These are phyloP conservation scores for Poecilia picta DNA, from an alignment of 2,797 vertebrate genomes.

Conservation along the genomic window DNA sequence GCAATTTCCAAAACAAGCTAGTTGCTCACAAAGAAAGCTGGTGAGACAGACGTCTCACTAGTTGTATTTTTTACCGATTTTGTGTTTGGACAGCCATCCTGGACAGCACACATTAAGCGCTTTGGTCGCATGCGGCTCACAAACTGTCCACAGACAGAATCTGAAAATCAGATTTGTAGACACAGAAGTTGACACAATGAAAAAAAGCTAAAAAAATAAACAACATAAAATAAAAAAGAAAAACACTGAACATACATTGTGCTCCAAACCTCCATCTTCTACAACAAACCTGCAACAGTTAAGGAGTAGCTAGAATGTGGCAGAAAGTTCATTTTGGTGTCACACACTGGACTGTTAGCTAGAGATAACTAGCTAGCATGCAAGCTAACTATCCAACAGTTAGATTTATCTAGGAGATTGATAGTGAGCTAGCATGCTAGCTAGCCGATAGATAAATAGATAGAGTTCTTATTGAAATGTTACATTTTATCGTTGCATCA, in stretches of 20 bases:
- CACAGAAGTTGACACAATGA: conserved; percentile 16
- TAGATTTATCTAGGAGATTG: conserved; percentile 10
- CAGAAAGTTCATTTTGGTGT: conserved; percentile 23
- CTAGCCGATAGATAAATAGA: conserved; percentile 6
- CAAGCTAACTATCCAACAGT: not conserved
- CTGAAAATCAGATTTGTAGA: conserved; percentile 30
- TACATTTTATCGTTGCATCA: conserved; percentile 36
- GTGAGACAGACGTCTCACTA: conserved; percentile 7
- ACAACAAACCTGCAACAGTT: conserved; percentile 24
- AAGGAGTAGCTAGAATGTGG: conserved; percentile 6
- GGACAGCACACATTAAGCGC: conserved; percentile 26
- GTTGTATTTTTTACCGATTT: not conserved
- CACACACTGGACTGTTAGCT: conserved; percentile 28
- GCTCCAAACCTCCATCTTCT: conserved; percentile 10
- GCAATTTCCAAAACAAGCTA: not conserved
- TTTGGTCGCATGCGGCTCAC: conserved; percentile 48
- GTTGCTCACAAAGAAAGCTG: conserved; percentile 15
- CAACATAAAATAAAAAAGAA: not conserved
- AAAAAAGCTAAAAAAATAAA: not conserved
- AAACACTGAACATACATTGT: conserved; percentile 26
- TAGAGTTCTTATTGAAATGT: conserved; percentile 33
- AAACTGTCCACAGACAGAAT: conserved; percentile 40
- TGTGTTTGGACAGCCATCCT: conserved; percentile 9
- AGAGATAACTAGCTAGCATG: conserved; percentile 9
- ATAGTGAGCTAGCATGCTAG: too few species aligned